A percentile compares a stretch with the other conserved stretches of the same genome.
These are phyloP conservation scores for Sphenopsis melanotis DNA, from an alignment of 2,797 vertebrate species.

Conservation along the genomic window DNA sequence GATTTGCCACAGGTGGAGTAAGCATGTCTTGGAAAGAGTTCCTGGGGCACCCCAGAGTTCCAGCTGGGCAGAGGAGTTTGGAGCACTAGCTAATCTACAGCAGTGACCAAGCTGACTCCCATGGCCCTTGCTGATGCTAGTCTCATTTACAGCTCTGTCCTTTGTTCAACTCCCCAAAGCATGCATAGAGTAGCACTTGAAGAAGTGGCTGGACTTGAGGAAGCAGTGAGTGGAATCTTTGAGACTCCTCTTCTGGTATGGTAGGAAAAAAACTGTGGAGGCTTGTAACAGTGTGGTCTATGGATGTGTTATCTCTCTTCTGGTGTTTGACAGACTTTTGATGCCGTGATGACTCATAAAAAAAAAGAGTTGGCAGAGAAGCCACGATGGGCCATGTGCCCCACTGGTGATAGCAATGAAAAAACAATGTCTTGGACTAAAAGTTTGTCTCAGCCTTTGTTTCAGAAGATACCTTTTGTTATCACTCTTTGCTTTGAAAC, in stretches of 20 bases:
- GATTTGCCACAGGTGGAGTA: not conserved
- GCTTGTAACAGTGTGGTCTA: not conserved
- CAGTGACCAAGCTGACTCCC: not conserved
- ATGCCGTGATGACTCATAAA: conserved; percentile 47
- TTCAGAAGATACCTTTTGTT: conserved; percentile 48
- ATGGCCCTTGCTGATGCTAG: not conserved
- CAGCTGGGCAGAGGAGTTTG: not conserved
- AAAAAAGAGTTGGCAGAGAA: conserved; percentile 31
- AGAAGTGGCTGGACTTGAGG: not conserved
- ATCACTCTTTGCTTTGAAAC: conserved; percentile 19
- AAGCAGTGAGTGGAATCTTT: not conserved
- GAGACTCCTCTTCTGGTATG: not conserved
- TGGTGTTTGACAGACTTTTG: conserved; percentile 38
- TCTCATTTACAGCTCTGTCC: not conserved
- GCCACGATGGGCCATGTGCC: conserved; percentile 27
- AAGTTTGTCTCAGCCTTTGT: conserved; percentile 44
- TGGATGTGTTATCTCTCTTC: conserved; percentile 27
- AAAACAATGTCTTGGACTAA: conserved; percentile 45
- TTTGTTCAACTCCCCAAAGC: not conserved
- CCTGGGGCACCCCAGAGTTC: not conserved
- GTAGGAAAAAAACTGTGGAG: not conserved
- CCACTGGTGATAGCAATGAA: conserved; percentile 36
- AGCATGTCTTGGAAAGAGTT: not conserved
- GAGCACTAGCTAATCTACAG: not conserved
- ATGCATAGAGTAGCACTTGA: not conserved